Base-by-base conservation (phyloP, 2,888 invertebrate species). In the Siphonodentalium dalli region DNA sequence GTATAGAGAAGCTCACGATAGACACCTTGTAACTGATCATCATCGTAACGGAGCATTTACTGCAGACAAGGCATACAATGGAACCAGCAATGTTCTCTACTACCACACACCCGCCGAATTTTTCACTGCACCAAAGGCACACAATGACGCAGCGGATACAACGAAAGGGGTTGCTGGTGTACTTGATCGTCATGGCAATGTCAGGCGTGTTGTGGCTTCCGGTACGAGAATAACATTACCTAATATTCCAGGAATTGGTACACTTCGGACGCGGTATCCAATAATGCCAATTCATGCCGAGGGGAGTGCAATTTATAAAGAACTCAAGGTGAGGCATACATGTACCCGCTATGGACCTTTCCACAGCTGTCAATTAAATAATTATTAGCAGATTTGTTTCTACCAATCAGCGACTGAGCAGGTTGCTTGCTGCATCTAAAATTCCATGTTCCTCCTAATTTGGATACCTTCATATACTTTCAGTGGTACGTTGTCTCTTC, bases 271-370 rank as follows among this genome's bases (percentile, higher is more conserved):
- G 18, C 60, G 75, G 29, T 75, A 64, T 44, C 74, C 75, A 2
- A 69, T 75, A 31, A 55, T 69, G 56, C 74, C 74, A 0, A 48
- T 74, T 0, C 68, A 74, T 42, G 54, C 56, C 1, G 75, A 74
- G 20, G 72, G 73, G 13, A 59, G 58, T 29, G 50, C 54, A n/a
- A 56, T 63, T 4, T 65, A 66, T 55, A 72, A 71, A 42, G 74
- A 74, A 48, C 47, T 76, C n/a, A n/a, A n/a, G n/a, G n/a, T n/a
- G n/a, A n/a, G n/a, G n/a, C n/a, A n/a, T n/a, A n/a, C n/a, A n/a
- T n/a, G n/a, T n/a, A n/a, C n/a, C n/a, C n/a, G n/a, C n/a, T n/a
- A n/a, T n/a, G n/a, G n/a, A n/a, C n/a, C n/a, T n/a, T n/a, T n/a
- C n/a, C n/a, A n/a, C n/a, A n/a, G n/a, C n/a, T n/a, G n/a, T n/a